These are phyloP conservation scores for Coryphaenoides rupestris DNA, from an alignment of 2,113 vertebrate species.

Conservation along the genomic window DNA sequence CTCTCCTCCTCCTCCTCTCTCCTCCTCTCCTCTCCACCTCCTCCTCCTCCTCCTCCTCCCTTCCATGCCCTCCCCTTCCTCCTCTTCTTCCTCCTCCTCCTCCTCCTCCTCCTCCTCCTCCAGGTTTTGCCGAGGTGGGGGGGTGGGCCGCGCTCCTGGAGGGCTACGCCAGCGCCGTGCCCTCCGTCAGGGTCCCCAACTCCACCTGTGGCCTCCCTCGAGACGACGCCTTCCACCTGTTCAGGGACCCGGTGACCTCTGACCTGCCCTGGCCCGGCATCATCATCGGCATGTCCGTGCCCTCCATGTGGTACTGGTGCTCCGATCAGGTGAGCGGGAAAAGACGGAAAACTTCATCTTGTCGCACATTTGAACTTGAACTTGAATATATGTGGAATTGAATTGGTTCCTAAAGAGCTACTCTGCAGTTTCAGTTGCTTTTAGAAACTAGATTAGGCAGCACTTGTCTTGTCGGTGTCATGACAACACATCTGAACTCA, in stretches of 20 bases:
- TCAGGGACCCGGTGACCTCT: slow-evolving; percentile 85
- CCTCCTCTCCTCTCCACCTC: too few relatives aligned
- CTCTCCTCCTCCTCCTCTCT: too few relatives aligned
- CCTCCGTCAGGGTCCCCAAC: slow-evolving; percentile 76
- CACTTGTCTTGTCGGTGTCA: too few relatives aligned
- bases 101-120: neutral
- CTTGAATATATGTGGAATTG: too few relatives aligned
- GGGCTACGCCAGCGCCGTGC: slow-evolving; percentile 80
- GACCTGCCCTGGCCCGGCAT: slow-evolving; percentile 95
- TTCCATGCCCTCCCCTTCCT: too few relatives aligned
- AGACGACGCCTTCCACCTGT: slow-evolving; percentile 88
- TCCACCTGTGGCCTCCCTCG: slow-evolving; percentile 88
- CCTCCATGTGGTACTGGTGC: slow-evolving; percentile 98
- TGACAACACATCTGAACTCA: too few relatives aligned
- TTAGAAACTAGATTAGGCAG: too few relatives aligned
- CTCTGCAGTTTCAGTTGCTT: too few relatives aligned
- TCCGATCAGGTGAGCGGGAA: slow-evolving; percentile 86
- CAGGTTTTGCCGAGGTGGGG: slow-evolving; percentile 86
- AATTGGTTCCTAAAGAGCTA: too few relatives aligned
- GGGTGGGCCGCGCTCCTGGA: slow-evolving; percentile 81
- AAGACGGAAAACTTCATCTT: neutral
- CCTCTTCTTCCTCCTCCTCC: too few relatives aligned
- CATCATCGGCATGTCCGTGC: slow-evolving; percentile 90
- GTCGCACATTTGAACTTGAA: too few relatives aligned
- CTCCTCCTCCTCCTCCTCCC: neutral